Percentiles rank a stretch among this genome's conserved stretches.
Conservation (phyloP, 2,797 vertebrate species). For the Propithecus perrieri region DNA sequence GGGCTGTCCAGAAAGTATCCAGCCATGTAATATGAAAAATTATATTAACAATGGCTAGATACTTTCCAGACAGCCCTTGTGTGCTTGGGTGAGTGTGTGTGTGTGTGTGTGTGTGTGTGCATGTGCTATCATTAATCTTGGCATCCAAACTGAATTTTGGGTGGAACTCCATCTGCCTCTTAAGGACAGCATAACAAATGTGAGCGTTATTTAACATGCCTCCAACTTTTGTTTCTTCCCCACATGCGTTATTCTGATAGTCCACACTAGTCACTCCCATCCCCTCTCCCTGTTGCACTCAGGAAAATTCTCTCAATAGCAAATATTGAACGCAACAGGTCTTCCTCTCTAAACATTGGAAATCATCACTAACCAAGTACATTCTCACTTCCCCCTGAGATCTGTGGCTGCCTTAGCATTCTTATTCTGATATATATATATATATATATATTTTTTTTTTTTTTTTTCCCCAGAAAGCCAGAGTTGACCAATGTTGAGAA, state of each 20-base stretch:
- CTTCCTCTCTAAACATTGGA: not conserved
- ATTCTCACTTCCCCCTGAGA: not conserved
- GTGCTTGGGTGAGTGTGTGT: not conserved
- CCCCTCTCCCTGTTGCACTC: not conserved
- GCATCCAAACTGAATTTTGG: not conserved
- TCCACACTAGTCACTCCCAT: not conserved
- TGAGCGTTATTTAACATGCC: not conserved
- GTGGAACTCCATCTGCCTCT: not conserved
- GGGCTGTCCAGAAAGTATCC: too few species aligned
- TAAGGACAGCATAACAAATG: not conserved
- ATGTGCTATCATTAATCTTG: not conserved
- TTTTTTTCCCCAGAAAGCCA: not conserved
- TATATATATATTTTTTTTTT: too few species aligned
- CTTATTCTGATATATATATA: not conserved
- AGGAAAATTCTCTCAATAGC: not conserved
- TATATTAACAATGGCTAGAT: too few species aligned
- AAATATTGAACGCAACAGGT: not conserved
- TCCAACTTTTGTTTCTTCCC: not conserved
- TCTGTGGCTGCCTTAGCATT: not conserved
- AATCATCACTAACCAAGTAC: not conserved
- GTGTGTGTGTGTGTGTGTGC: too few species aligned
- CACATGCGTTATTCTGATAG: not conserved
- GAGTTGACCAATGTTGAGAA: not conserved
- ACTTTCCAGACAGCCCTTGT: too few species aligned
- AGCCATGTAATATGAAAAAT: too few species aligned